Evolutionary conservation across 2,888 invertebrate species (phyloP), one percentile per base, ranked within the genome.

Genomic region (Drosophila demipolita): DNA sequence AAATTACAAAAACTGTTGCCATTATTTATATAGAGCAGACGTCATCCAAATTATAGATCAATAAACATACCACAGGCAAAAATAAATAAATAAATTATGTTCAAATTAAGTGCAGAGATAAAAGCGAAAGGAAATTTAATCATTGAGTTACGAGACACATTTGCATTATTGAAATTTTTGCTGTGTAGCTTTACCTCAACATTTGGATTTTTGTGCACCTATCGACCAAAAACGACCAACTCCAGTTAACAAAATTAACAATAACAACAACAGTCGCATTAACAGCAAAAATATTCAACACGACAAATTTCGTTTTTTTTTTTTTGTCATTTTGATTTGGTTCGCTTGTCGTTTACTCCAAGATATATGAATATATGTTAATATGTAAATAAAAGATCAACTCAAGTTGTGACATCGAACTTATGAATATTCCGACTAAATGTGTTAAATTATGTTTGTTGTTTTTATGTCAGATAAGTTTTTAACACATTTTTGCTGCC

Each of bases 371-470:
- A 89, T 89, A 86, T 73, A 83, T 79, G 69, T 66, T 75, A 75
- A 88, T 84, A 74, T 53, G 64, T 65, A 68, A 86, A 74, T 70
- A 81, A 66, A 48, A 58, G 58, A 76, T 58, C 40, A 61, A 55
- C 66, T 50, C 32, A 66, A 59, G 64, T 60, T 58, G 71, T 54
- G 65, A 59, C 78, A 73, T 49, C 49, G 12, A 53, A 12, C 52
- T 65, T 78, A 76, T 88, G 74, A 78, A 78, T 84, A 88, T 84
- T 78, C 87, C 76, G 62, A 83, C 73, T 75, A 83, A 83, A 73
- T 82, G 82, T 75, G 80, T 70, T 80, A 61, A 63, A 75, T 71
- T 79, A 79, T 86, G 82, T 81, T 89, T 75, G 68, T 75, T 65
- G 58, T 48, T 66, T 60, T 59, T 54, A 50, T 57, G 63, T 20